Conservation (phyloP, 35 echinoderm and acorn worm species). For the Apostichopus californicus region DNA sequence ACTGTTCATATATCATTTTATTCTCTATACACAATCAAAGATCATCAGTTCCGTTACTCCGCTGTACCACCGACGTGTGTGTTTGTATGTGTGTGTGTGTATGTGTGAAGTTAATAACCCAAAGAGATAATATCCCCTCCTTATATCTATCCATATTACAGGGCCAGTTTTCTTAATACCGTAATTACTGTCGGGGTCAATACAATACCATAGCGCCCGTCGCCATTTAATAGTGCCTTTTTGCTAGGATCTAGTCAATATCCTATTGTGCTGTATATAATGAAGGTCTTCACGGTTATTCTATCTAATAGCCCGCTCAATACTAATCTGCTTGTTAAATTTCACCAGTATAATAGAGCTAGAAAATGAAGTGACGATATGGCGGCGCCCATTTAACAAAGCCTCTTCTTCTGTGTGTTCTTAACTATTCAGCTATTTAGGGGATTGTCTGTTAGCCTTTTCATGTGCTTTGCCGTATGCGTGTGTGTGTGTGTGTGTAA, state of each 20-base stretch:
- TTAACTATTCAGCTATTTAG: slow-evolving; percentile 12
- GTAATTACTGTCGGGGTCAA: slow-evolving; percentile 22
- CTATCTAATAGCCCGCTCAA: slow-evolving; percentile 23
- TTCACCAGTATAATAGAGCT: slow-evolving; percentile 20
- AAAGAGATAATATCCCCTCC: no score
- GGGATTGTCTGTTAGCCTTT: slow-evolving; percentile 45
- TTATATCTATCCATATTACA: no score
- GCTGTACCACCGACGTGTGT: not conserved
- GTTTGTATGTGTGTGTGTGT: not conserved
- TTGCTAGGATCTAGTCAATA: not conserved
- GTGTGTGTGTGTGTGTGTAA: not conserved
- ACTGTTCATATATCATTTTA: no score
- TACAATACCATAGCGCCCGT: not conserved
- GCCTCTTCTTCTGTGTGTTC: not conserved
- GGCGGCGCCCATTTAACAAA: slow-evolving; percentile 28
- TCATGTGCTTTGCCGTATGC: slow-evolving; percentile 8
- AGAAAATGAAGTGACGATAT: slow-evolving; percentile 26
- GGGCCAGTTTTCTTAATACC: slow-evolving; percentile 15
- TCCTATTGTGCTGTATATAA: slow-evolving; percentile 14
- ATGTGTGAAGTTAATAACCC: not conserved
- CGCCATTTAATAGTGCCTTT: slow-evolving; percentile 37
- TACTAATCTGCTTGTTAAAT: slow-evolving; percentile 34
- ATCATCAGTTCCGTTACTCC: not conserved
- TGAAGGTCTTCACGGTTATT: slow-evolving; percentile 4
- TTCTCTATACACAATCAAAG: not conserved